These are phyloP conservation scores for Megalurothrips usitatus DNA, from an alignment of 2,888 invertebrate species.

Conservation along the genomic window DNA sequence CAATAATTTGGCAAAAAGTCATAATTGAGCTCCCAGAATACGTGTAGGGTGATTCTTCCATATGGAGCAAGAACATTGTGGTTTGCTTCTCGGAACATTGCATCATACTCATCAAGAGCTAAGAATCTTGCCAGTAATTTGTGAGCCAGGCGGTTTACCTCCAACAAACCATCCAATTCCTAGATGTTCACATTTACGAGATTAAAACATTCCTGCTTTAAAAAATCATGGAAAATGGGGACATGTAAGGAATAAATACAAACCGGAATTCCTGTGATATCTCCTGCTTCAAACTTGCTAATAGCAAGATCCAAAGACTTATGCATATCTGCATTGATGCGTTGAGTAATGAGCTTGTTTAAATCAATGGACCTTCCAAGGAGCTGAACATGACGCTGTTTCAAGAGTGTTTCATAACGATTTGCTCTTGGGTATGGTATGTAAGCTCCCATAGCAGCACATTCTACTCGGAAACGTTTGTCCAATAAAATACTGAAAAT, in stretches of 20 bases:
- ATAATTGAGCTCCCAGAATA: conserved; percentile 96
- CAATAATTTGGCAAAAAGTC: conserved; percentile 97
- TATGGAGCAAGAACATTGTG: conserved; percentile 96
- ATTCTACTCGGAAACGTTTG: conserved; percentile 93
- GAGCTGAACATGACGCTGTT: conserved; percentile 92
- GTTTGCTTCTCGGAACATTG: conserved; percentile 93
- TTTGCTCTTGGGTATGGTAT: conserved; percentile 82
- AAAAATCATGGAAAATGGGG: not conserved
- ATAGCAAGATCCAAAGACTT: conserved; percentile 93
- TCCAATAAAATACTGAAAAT: conserved; percentile 80
- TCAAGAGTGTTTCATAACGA: conserved; percentile 88
- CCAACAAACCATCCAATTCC: conserved; percentile 90
- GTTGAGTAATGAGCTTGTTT: conserved; percentile 85
- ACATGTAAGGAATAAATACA: conserved; percentile 42
- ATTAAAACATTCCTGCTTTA: not conserved
- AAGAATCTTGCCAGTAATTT: conserved; percentile 83
- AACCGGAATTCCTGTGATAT: conserved; percentile 92
- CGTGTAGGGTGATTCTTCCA: conserved; percentile 92
- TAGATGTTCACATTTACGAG: conserved; percentile 43
- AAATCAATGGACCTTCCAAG: conserved; percentile 96
- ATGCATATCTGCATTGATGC: conserved; percentile 94
- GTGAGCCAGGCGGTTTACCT: conserved; percentile 91
- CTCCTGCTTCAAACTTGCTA: conserved; percentile 93
- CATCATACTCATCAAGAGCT: conserved; percentile 91
- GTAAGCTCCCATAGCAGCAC: conserved; percentile 82